These are phyloP conservation scores for Gerris lacustris DNA, from an alignment of 2,888 invertebrate species.

Conservation along the genomic window DNA sequence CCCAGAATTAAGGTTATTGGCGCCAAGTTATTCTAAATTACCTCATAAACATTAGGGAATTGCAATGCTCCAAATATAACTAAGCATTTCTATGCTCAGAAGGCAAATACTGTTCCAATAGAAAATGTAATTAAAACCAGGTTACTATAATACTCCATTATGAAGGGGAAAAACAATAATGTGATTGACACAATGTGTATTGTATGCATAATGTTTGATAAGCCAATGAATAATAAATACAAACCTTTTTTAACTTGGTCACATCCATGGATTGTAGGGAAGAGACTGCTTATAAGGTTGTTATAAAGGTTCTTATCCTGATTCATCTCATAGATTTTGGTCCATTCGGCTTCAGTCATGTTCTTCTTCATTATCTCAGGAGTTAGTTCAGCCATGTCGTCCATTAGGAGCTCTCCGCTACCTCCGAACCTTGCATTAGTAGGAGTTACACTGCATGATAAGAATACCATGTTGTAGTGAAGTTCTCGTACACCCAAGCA, in stretches of 20 bases:
- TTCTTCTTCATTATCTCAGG: conserved; percentile 85
- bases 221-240: neutral
- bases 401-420: conserved; percentile 58
- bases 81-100: too few species aligned
- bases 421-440: conserved; percentile 81
- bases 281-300: conserved; percentile 80
- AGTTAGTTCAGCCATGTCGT: conserved; percentile 66
- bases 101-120: too few species aligned
- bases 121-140: too few species aligned
- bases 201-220: neutral
- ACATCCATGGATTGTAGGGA: conserved; percentile 93
- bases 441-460: conserved; percentile 82
- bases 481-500: conserved; percentile 76
- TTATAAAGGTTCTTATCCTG: conserved; percentile 78
- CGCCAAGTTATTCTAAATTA: too few species aligned
- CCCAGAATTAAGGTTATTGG: too few species aligned
- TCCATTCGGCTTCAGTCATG: conserved; percentile 90
- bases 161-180: too few species aligned
- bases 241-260: conserved; percentile 78
- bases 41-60: too few species aligned
- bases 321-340: conserved; percentile 94
- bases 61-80: too few species aligned
- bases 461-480: conserved; percentile 78
- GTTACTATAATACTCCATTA: too few species aligned
- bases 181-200: too few species aligned